Percentiles rank a stretch among this genome's conserved stretches.
Conservation (phyloP, 2,113 vertebrate genomes). For the Junco hyemalis region DNA sequence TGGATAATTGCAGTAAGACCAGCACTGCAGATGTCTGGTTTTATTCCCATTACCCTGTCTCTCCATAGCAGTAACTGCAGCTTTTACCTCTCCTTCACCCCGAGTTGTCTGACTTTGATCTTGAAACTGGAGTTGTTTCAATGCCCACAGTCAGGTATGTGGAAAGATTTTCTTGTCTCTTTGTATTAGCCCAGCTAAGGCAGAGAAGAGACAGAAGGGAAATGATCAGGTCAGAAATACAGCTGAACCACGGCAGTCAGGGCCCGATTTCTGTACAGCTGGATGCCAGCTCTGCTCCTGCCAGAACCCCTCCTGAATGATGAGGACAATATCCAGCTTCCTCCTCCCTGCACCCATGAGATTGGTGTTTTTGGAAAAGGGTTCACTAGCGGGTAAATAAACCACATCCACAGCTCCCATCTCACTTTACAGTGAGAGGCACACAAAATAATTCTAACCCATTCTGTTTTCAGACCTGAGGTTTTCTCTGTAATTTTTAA, state of each 20-base stretch:
- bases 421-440: background rate
- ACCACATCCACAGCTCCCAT: background rate
- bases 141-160: background rate
- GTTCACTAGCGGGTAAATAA: background rate
- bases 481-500: background rate
- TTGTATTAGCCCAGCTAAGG: background rate
- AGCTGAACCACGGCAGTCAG: background rate
- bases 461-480: background rate
- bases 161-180: background rate
- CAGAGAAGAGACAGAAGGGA: background rate
- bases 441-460: background rate
- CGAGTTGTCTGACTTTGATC: background rate
- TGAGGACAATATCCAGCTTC: background rate
- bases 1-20: background rate
- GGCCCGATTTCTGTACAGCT: background rate
- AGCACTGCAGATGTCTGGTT: background rate
- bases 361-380: background rate
- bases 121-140: background rate
- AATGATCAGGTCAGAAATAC: background rate
- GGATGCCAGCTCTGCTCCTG: background rate
- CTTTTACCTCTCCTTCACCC: background rate
- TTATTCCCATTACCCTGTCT: background rate
- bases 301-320: background rate
- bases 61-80: background rate
- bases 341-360: background rate